Conservation (phyloP, 2,888 invertebrate species). For the Cephonodes hylas region DNA sequence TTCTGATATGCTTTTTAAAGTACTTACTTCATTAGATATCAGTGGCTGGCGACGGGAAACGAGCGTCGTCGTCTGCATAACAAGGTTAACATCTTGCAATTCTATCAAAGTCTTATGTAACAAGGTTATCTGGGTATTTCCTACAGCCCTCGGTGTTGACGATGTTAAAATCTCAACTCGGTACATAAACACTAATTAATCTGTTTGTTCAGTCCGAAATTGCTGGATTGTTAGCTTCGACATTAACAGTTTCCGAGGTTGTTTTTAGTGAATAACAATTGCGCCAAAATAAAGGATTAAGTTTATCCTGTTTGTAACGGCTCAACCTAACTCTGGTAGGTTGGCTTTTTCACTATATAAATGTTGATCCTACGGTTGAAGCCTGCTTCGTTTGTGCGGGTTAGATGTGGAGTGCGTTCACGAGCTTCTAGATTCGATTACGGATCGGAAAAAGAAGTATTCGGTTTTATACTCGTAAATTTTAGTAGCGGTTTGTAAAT, state of each 20-base stretch:
- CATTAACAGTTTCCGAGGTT: slow-evolving; percentile 27
- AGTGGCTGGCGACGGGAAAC: slow-evolving; percentile 49
- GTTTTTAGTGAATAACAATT: not conserved
- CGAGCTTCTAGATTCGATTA: too few species aligned
- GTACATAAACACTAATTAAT: slow-evolving; percentile 37
- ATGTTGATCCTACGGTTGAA: too few species aligned
- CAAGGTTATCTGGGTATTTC: slow-evolving; percentile 50
- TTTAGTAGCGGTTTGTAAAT: too few species aligned
- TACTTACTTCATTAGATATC: slow-evolving; percentile 52
- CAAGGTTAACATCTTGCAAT: slow-evolving; percentile 65
- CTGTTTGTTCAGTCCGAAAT: slow-evolving; percentile 26
- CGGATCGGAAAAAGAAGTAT: too few species aligned
- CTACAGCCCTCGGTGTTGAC: slow-evolving; percentile 27
- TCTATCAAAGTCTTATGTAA: slow-evolving; percentile 59
- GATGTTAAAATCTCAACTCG: slow-evolving; percentile 33
- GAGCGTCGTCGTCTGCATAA: slow-evolving; percentile 56
- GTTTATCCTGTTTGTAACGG: not conserved
- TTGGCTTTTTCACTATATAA: too few species aligned
- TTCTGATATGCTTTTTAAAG: slow-evolving; percentile 16
- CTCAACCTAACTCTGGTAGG: too few species aligned
- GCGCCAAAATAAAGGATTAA: too few species aligned
- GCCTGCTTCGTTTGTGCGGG: too few species aligned
- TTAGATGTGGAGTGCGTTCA: too few species aligned
- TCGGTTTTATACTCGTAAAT: too few species aligned
- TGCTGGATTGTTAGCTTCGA: slow-evolving; percentile 23